A percentile compares a stretch with the other conserved stretches of the same genome.
Evolutionary conservation across 2,888 invertebrate species (phyloP).

Genomic region (Acleris cristana): DNA sequence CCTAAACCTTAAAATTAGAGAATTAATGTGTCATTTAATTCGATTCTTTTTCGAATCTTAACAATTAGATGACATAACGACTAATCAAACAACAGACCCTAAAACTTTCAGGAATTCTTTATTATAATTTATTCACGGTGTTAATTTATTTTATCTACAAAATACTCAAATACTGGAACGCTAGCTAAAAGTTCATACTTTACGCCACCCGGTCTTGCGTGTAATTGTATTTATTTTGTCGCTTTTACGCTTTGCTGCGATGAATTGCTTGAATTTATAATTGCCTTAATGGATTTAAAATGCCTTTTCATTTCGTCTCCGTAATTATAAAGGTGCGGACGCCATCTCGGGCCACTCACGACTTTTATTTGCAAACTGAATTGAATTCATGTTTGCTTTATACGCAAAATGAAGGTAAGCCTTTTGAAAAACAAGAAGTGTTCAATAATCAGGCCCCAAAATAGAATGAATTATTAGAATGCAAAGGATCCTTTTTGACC

Average conservation of each 20-base stretch:
- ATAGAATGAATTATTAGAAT: too few species aligned
- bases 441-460: too few species aligned
- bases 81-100: too few species aligned
- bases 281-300: slow-evolving; percentile 33
- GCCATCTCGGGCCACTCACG: not conserved
- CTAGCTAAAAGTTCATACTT: not conserved
- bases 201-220: slow-evolving; percentile 9
- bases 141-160: too few species aligned
- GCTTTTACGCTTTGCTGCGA: slow-evolving; percentile 31
- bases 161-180: too few species aligned
- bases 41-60: too few species aligned
- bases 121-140: too few species aligned
- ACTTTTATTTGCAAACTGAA: slow-evolving; percentile 8
- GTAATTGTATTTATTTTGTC: slow-evolving; percentile 31
- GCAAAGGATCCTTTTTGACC: too few species aligned
- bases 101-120: too few species aligned
- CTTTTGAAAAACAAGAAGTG: not conserved
- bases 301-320: slow-evolving; percentile 21
- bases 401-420: not conserved
- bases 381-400: not conserved
- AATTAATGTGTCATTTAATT: too few species aligned
- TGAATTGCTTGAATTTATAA: slow-evolving; percentile 37
- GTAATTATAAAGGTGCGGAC: slow-evolving; percentile 8
- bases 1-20: too few species aligned
- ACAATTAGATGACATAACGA: too few species aligned